phyloP scores from a whole-genome alignment of 1,140 invertebrate genomes.

The Drosophila melanogaster region Release_6_plus_ISO1_MT NC_004354.4:14181501-14182000 shows the following conservation, averaged over 20 bases:
- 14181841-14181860: slow-evolving; percentile 24
- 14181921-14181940: slow-evolving; percentile 16
- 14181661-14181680: slow-evolving; percentile 25
- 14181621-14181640: slow-evolving; percentile 44
- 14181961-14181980: slow-evolving; percentile 10
- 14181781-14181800: slow-evolving; percentile 5
- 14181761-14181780: slow-evolving; percentile 13
- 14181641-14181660: slow-evolving; percentile 36
- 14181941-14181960: slow-evolving; percentile 21
- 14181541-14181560: slow-evolving; percentile 45
- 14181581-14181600: slow-evolving; percentile 42
- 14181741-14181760: slow-evolving; percentile 1
- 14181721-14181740: neutral
- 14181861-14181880: slow-evolving; percentile 35
- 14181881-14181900: slow-evolving; percentile 22
- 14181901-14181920: slow-evolving; percentile 20
- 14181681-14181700: slow-evolving; percentile 9
- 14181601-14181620: slow-evolving; percentile 52
- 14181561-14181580: slow-evolving; percentile 46
- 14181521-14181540: neutral
- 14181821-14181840: slow-evolving; percentile 31
- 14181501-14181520: neutral
- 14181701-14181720: slow-evolving; percentile 6
- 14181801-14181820: slow-evolving; percentile 14
- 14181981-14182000: slow-evolving; percentile 4